Percentiles rank a stretch among this genome's conserved stretches.
Conservation (phyloP, 92 coral and sea anemone genomes). For the Palythoa grandiflora region DNA sequence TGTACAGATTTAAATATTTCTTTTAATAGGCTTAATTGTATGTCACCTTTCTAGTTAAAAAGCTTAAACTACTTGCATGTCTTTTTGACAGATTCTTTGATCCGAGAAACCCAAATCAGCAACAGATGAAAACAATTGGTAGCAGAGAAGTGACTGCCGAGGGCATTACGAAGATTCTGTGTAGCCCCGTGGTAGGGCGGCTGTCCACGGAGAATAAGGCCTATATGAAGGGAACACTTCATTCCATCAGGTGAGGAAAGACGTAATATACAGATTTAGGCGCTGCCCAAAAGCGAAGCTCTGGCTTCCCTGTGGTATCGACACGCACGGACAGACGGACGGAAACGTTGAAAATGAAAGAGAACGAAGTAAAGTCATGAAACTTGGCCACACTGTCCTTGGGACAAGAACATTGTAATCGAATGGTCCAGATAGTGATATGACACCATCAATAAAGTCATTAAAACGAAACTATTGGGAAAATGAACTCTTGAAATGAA, state of each 20-base stretch:
- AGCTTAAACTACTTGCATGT: neutral
- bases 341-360: no score
- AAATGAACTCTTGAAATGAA: no score
- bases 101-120: constrained; percentile 36
- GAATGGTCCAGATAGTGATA: no score
- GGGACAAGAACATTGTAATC: no score
- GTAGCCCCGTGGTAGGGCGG: constrained; percentile 27
- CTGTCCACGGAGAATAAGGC: constrained; percentile 41
- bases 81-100: constrained; percentile 33
- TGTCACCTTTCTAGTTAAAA: neutral
- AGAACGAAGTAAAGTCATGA: no score
- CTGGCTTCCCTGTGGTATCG: no score
- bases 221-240: constrained; percentile 51
- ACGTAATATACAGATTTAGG: neutral
- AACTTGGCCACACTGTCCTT: no score
- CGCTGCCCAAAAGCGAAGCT: no score
- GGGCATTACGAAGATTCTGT: constrained; percentile 26
- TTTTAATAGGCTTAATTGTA: neutral
- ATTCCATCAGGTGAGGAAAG: constrained; percentile 26
- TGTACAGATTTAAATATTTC: no score
- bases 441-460: no score
- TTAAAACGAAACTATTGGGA: no score
- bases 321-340: no score
- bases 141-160: constrained; percentile 37
- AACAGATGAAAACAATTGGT: constrained; percentile 12